Conservation (phyloP, 2,113 vertebrate genomes). For the Xyrauchen texanus region DNA sequence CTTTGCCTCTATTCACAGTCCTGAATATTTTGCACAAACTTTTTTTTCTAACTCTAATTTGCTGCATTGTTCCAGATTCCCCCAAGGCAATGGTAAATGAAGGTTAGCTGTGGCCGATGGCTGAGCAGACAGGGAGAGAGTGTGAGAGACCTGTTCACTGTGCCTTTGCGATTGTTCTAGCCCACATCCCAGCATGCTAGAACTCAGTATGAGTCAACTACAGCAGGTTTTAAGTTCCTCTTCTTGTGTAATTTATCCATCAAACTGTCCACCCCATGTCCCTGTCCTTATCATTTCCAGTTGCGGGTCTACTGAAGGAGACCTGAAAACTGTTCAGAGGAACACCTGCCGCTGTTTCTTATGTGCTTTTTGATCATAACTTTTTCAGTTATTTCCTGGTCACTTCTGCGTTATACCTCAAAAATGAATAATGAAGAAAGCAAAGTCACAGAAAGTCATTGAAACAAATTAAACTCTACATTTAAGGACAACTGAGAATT, state of each 20-base stretch:
- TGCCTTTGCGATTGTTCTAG: conserved; percentile 31
- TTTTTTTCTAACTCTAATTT: conserved; percentile 31
- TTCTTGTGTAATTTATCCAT: conserved; percentile 44
- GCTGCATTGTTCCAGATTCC: conserved; percentile 30
- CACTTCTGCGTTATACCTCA: background rate
- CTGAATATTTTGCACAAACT: conserved; percentile 4
- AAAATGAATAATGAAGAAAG: background rate
- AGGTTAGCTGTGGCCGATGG: conserved; percentile 53
- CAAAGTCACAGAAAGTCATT: conserved; percentile 29
- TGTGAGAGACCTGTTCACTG: background rate
- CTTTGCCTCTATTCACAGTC: background rate
- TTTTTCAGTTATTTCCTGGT: background rate
- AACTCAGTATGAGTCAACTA: conserved; percentile 22
- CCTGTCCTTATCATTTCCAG: conserved; percentile 27
- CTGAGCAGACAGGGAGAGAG: conserved; percentile 17
- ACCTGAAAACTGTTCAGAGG: background rate
- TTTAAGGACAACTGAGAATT: too few relatives aligned
- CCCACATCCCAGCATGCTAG: conserved; percentile 20
- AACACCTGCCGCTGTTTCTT: background rate
- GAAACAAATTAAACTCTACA: background rate
- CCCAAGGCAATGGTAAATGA: conserved; percentile 54
- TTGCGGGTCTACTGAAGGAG: conserved; percentile 21
- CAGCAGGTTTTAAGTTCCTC: conserved; percentile 33
- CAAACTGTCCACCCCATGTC: conserved; percentile 30
- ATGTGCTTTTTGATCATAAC: conserved; percentile 22